Percentiles rank a stretch among this genome's conserved stretches.
phyloP scores from a whole-genome alignment of 2,113 vertebrate genomes.

The Microcebus ravelobensis region DNA sequence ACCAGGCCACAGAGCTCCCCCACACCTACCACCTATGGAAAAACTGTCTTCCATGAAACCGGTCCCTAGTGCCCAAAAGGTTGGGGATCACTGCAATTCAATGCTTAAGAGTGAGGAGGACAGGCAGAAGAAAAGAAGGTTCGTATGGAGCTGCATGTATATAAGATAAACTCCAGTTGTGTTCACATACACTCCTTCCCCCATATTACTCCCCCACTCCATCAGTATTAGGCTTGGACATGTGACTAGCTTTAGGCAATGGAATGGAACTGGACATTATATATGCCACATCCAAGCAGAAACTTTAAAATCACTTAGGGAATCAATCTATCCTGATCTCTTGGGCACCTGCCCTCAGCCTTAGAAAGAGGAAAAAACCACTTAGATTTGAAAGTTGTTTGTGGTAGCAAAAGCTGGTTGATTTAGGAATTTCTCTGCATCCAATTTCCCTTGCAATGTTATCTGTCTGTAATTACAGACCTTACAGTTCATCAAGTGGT shows the following conservation, averaged over 20 bases:
- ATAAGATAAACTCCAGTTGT: background rate
- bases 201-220: background rate
- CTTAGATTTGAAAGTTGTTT: background rate
- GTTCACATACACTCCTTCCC: background rate
- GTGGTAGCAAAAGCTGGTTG: background rate
- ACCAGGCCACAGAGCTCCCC: too few relatives aligned
- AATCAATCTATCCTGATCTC: background rate
- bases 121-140: background rate
- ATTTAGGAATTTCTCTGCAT: background rate
- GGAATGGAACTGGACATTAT: background rate
- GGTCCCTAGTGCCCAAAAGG: too few relatives aligned
- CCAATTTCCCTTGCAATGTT: background rate
- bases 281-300: background rate
- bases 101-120: background rate
- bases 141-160: background rate
- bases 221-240: background rate
- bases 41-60: too few relatives aligned
- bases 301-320: background rate
- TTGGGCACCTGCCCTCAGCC: background rate
- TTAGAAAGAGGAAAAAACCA: background rate
- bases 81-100: too few relatives aligned
- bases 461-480: background rate
- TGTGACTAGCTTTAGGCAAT: background rate
- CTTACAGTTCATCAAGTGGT: background rate
- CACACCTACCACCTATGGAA: too few relatives aligned